Evolutionary conservation across 2,888 invertebrate species (phyloP).

Genomic region (Cenopis cana): DNA sequence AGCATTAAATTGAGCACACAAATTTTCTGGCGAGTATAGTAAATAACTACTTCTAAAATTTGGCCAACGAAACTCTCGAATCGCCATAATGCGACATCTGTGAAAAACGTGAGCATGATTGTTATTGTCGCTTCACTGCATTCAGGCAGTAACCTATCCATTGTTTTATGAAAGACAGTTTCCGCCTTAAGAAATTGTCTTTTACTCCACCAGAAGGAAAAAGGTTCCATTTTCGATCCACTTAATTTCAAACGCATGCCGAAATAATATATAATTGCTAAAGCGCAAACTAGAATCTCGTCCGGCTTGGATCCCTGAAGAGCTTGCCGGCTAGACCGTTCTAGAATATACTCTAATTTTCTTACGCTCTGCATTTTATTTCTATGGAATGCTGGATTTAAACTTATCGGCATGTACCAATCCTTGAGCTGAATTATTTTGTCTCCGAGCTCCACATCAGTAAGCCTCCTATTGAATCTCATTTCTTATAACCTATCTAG

Average conservation of each 20-base stretch:
- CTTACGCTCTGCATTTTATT: constrained; percentile 59
- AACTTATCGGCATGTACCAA: constrained; percentile 60
- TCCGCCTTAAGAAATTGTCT: constrained; percentile 63
- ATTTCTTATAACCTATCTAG: background rate
- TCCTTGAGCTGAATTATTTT: constrained; percentile 56
- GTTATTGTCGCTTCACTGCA: constrained; percentile 62
- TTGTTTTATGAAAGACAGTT: constrained; percentile 60
- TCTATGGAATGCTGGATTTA: constrained; percentile 54
- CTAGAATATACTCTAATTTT: constrained; percentile 57
- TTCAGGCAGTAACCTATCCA: constrained; percentile 64
- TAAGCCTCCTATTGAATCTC: background rate
- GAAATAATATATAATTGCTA: constrained; percentile 66
- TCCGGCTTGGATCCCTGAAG: constrained; percentile 60
- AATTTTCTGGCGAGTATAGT: constrained; percentile 60
- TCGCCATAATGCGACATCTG: constrained; percentile 61
- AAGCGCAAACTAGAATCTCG: constrained; percentile 61
- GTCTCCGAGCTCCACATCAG: constrained; percentile 51
- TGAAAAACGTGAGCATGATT: constrained; percentile 63
- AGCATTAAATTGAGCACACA: constrained; percentile 65
- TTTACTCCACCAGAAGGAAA: constrained; percentile 55
- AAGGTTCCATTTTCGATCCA: constrained; percentile 53
- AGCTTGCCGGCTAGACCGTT: constrained; percentile 48
- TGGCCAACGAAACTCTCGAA: constrained; percentile 66
- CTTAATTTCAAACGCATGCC: constrained; percentile 68
- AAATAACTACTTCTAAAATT: constrained; percentile 65